Evolutionary conservation across 2,888 invertebrate species (phyloP).

Genomic region (Melipona bicolor): DNA sequence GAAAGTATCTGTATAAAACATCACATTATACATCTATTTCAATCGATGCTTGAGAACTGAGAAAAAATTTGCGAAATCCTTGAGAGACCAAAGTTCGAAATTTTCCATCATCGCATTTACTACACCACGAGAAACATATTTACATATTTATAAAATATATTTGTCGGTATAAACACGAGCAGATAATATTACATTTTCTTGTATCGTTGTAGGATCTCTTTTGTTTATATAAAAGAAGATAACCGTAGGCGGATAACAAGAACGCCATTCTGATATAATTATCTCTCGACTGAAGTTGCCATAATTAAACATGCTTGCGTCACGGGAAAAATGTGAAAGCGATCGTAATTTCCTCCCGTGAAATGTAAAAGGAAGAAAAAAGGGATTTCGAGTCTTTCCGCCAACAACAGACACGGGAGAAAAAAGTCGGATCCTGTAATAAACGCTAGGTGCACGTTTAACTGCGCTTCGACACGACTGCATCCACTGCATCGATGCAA

Average conservation of each 20-base stretch:
- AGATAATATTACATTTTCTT: background rate
- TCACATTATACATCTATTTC: background rate
- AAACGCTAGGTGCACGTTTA: constrained; percentile 33
- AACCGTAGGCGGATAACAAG: background rate
- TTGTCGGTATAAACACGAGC: background rate
- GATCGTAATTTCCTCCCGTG: background rate
- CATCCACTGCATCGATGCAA: constrained; percentile 52
- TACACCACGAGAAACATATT: no score
- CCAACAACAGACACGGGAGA: background rate
- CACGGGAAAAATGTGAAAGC: background rate
- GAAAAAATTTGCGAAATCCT: no score
- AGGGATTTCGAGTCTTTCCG: constrained; percentile 1
- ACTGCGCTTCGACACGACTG: constrained; percentile 42
- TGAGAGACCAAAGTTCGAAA: no score
- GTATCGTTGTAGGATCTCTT: background rate
- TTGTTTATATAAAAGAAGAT: background rate
- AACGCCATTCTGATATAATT: background rate
- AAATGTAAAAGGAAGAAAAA: background rate
- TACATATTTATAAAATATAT: background rate
- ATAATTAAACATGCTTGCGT: background rate
- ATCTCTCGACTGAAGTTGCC: background rate
- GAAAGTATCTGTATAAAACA: no score
- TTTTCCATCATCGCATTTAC: no score
- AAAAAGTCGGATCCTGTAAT: constrained; percentile 23
- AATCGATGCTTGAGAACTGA: no score